Evolutionary conservation across 2,113 vertebrate species (phyloP), one percentile per base, ranked within the genome.

Genomic region (Cacatua alba): DNA sequence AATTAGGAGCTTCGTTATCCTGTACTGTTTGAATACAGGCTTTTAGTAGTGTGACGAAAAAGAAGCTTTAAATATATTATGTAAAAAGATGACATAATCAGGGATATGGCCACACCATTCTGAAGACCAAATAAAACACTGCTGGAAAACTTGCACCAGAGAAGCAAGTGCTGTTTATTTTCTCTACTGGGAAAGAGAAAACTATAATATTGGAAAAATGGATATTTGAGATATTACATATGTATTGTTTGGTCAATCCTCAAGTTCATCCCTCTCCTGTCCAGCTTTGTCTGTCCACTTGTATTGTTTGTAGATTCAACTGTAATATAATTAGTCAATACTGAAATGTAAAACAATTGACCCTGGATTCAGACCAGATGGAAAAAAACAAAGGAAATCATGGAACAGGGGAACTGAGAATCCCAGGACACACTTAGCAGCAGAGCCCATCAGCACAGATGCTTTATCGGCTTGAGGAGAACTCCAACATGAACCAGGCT

Each of bases 1-100:
- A 92, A 91, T 85, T 18, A 21, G 51, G 10, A 75, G 77, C 41
- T 20, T 74, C 26, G 70, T 90, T 74, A 94, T 60, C 78, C 75
- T 88, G 84, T 93, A 81, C 37, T 95, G 67, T 87, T 91, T 90
- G 92, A 88, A 67, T 65, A 86, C n/a, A 69, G 44, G 55, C 57
- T 89, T 77, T 91, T 46, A 76, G 48, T 9, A 68, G 51, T 0
- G 2, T 52, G 86, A 80, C 35, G 41, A 65, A 84, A 95, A 76
- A 57, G 69, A 41, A 91, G 65, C 57, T 89, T 94, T 52, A 84
- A 90, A 88, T 64, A 55, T n/a, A 41, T 88, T 63, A 65, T 39
- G 65, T 35, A 31, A 81, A 82, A 96, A 91, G 78, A 52, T 53
- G 37, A 72, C 70, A 35, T 23, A 55, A 41, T n/a, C 4, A 13